Percentiles rank a stretch among this genome's conserved stretches.
phyloP scores from a whole-genome alignment of 2,113 vertebrate species.

The Chionodraco myersi region DNA sequence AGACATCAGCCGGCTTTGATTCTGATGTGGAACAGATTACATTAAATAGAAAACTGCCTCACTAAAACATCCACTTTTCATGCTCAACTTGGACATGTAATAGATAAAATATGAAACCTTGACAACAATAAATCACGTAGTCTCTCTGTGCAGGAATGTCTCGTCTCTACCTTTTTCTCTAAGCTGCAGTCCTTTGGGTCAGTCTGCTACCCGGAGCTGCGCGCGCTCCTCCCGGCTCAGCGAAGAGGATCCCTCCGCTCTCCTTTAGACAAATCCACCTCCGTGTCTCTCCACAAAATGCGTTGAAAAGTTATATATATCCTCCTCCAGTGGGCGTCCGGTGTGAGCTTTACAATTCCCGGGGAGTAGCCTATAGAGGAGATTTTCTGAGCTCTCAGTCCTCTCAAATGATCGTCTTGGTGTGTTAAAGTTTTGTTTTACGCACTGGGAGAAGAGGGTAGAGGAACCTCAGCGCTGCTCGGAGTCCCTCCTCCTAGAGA shows the following conservation, averaged over 20 bases:
- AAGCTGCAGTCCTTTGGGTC: constrained; percentile 61
- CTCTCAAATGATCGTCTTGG: constrained; percentile 38
- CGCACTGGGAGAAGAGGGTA: constrained; percentile 23
- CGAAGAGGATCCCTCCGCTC: constrained; percentile 51
- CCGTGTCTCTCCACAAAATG: constrained; percentile 36
- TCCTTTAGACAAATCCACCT: constrained; percentile 17
- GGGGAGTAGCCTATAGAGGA: background rate
- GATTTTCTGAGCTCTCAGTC: constrained; percentile 22
- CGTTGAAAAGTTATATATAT: constrained; percentile 75
- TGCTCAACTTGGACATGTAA: too few species aligned
- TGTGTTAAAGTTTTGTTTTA: constrained; percentile 66
- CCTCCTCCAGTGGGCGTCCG: constrained; percentile 46
- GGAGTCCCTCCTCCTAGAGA: constrained; percentile 39
- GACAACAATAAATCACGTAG: background rate
- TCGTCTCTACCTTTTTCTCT: constrained; percentile 68
- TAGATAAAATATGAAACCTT: background rate
- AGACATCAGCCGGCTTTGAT: constrained; percentile 9
- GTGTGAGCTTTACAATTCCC: constrained; percentile 34
- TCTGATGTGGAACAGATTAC: background rate
- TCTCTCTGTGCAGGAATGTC: background rate
- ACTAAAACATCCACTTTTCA: background rate
- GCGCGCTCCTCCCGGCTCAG: constrained; percentile 57
- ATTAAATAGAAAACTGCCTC: background rate
- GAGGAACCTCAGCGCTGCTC: constrained; percentile 30
- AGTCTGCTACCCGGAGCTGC: constrained; percentile 46